Base-by-base conservation (phyloP, 1,140 invertebrate species). In the Trypoxylus dichotomus region DNA sequence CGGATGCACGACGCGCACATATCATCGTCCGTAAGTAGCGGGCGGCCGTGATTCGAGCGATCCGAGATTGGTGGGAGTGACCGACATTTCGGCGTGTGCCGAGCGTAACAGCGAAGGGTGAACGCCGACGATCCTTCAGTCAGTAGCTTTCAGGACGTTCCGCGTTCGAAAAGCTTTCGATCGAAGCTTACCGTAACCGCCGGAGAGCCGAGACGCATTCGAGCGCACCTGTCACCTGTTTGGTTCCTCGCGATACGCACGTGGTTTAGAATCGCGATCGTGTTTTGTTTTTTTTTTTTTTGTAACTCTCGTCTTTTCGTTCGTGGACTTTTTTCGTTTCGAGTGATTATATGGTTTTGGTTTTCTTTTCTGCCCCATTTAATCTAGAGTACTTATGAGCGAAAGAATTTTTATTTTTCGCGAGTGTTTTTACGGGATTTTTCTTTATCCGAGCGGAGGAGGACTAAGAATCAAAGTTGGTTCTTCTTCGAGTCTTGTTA, bases 121-220 rank as follows among this genome's bases (percentile, higher is more conserved):
- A 19, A 54, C 47, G 15, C 19, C 47, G 19, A 54, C 47, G 32
- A 54, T 54, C 47, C 47, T 54, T 54, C 15, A 54, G 10, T 43
- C 42, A 43, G 47, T 54, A 54, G 47, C 47, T 54, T 54, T 54
- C 47, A 54, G 47, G 47, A 54, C 47, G 32, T 54, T 54, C n/a
- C 15, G 2, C 47, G 47, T 19, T 54, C 19, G 19, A 54, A 54
- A 54, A 54, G 47, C 47, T 54, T 54, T 54, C 47, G 47, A 15
- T n/a, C 2, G 7, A 37, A 37, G n/a, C n/a, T n/a, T n/a, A 54
- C 2, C n/a, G 7, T 15, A n/a, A 19, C 13, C 47, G 19, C 47
- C 15, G 15, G n/a, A 19, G 15, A 1, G 19, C 2, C 47, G 47
- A 54, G 15, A 54, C 47, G 5, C 10, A 0, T 8, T 7, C 32